Conservation (phyloP, 2,113 vertebrate species). For the Crypturellus undulatus region DNA sequence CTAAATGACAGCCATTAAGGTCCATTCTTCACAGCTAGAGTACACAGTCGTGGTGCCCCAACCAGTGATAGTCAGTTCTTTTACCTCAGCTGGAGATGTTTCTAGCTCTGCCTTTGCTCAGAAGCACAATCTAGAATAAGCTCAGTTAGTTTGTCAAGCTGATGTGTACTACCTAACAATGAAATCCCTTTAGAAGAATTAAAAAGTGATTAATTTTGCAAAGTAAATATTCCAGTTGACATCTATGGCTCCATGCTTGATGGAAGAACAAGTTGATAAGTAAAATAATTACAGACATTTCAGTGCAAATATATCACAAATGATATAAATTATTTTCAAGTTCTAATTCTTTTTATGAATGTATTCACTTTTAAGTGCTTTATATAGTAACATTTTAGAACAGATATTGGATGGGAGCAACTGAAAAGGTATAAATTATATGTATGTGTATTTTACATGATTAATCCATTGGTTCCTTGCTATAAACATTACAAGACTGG, state of each 20-base stretch:
- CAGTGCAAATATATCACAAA: not conserved
- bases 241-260: not conserved
- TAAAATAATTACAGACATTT: not conserved
- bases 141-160: not conserved
- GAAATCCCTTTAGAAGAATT: not conserved
- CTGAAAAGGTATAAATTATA: not conserved
- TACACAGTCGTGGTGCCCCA: not conserved
- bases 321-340: accelerated
- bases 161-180: not conserved
- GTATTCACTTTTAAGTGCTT: not conserved
- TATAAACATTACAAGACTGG: not conserved
- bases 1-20: not conserved
- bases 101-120: not conserved
- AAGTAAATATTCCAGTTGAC: not conserved
- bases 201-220: not conserved
- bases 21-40: not conserved
- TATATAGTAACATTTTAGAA: not conserved
- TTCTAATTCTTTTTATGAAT: not conserved
- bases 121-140: not conserved
- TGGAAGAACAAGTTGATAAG: not conserved
- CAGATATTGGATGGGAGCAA: not conserved
- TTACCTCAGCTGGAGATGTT: not conserved
- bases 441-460: not conserved
- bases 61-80: not conserved
- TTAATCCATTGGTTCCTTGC: not conserved